Conservation (phyloP, 2,797 vertebrate species). For the Periparus ater region DNA sequence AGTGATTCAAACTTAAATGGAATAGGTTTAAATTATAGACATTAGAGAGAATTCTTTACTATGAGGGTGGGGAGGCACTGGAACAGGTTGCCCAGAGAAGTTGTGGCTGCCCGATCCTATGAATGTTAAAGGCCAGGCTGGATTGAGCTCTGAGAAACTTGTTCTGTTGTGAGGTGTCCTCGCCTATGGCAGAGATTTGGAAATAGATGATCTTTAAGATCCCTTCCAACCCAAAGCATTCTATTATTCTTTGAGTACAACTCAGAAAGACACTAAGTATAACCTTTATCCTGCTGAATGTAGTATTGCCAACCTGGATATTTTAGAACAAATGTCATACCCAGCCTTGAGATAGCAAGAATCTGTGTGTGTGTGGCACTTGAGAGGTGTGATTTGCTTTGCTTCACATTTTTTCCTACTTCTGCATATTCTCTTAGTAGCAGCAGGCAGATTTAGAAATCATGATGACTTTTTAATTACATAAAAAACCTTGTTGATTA, state of each 20-base stretch:
- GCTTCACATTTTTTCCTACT: not conserved
- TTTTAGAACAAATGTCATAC: not conserved
- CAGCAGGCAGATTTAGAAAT: not conserved
- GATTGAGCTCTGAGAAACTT: not conserved
- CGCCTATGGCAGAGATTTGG: not conserved
- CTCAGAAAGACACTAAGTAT: not conserved
- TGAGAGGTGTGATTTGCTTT: not conserved
- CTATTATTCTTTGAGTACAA: not conserved
- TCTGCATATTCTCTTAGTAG: not conserved
- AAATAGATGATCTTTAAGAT: not conserved
- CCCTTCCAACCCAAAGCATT: not conserved
- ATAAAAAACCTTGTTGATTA: not conserved
- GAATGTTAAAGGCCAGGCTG: not conserved
- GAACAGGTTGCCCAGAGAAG: not conserved
- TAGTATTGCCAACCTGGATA: not conserved
- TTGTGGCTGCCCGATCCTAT: not conserved
- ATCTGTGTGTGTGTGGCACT: not conserved
- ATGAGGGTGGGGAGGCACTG: not conserved
- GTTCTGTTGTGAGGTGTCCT: not conserved
- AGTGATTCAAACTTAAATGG: not conserved
- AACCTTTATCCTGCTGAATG: not conserved
- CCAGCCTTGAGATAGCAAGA: not conserved
- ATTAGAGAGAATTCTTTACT: not conserved
- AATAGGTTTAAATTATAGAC: not conserved
- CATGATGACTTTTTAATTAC: not conserved